phyloP scores from a whole-genome alignment of 2,113 vertebrate species.

The Equus przewalskii region DNA sequence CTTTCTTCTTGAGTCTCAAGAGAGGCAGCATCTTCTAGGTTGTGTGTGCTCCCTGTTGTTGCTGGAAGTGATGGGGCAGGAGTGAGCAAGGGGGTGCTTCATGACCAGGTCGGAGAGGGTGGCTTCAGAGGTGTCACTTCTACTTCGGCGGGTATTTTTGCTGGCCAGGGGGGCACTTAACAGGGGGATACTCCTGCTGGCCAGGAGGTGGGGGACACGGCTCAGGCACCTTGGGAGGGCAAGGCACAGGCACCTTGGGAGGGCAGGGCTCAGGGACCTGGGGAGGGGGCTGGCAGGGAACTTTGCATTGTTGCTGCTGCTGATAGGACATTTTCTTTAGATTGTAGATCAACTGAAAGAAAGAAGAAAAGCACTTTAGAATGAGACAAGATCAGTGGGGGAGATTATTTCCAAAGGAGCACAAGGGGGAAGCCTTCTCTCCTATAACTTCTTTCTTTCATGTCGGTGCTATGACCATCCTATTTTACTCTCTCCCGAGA shows the following conservation, averaged over 20 bases:
- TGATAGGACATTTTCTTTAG: background rate
- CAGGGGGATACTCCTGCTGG: background rate
- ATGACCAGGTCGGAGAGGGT: background rate
- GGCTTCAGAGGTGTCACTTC: background rate
- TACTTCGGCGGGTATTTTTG: background rate
- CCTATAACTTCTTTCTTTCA: background rate
- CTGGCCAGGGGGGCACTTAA: background rate
- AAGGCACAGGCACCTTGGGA: background rate
- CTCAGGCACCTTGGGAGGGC: background rate
- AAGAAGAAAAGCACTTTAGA: background rate
- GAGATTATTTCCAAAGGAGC: background rate
- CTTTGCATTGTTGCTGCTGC: constrained; percentile 21
- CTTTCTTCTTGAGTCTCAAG: constrained; percentile 7
- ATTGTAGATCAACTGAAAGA: background rate
- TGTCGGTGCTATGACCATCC: too few relatives aligned
- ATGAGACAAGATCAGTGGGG: background rate
- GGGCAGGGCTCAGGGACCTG: background rate
- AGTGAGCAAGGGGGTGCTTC: background rate
- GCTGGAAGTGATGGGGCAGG: background rate
- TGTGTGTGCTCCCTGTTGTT: background rate
- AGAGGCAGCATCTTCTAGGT: background rate
- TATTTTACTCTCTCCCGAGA: background rate
- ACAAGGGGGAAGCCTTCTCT: background rate
- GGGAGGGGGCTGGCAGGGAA: background rate
- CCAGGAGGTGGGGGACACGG: background rate